These are phyloP conservation scores for Pipra filicauda DNA, from an alignment of 2,113 vertebrate species.

Conservation along the genomic window DNA sequence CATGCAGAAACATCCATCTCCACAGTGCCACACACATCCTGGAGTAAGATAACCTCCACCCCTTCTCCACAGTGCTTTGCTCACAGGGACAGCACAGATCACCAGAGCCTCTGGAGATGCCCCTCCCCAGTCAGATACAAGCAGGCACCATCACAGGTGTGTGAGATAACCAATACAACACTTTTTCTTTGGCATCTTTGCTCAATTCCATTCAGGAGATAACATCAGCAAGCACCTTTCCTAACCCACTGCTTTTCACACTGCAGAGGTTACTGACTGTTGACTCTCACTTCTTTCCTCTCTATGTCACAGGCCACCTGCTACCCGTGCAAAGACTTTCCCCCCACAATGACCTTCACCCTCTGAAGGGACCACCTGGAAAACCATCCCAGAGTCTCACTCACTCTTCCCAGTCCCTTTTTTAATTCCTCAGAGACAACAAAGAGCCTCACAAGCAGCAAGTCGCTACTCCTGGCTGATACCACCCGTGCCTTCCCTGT, in stretches of 20 bases:
- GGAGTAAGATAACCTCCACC: neutral
- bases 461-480: neutral
- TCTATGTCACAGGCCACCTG: neutral
- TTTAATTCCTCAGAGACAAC: neutral
- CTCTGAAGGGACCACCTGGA: neutral
- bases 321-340: neutral
- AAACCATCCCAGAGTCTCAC: neutral
- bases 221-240: neutral
- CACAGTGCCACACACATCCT: accelerated
- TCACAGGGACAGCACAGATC: neutral
- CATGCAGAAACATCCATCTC: neutral
- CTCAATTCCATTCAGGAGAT: neutral
- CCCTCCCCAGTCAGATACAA: accelerated
- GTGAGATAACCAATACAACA: neutral
- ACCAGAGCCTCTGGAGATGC: neutral
- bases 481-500: neutral
- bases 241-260: neutral
- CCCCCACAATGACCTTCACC: neutral
- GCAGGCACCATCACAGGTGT: neutral
- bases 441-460: neutral
- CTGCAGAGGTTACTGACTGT: neutral
- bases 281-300: neutral
- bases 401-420: neutral
- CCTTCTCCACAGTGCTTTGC: accelerated
- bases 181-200: neutral